phyloP scores from a whole-genome alignment of 1,140 invertebrate species.

The Lysiphlebus fabarum region DNA sequence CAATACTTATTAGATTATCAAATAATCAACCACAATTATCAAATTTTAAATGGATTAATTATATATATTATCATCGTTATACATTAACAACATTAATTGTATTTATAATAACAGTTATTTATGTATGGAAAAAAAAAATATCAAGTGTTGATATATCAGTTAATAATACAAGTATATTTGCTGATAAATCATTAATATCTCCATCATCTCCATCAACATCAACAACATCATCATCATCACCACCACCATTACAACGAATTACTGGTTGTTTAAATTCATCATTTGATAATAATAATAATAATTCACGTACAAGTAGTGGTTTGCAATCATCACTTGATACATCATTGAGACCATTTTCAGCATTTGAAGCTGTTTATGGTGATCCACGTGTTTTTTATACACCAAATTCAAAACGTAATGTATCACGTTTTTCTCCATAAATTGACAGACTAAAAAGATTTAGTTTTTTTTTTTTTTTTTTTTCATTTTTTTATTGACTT shows the following conservation, averaged over 20 bases:
- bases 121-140: conserved; percentile 48
- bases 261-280: conserved; percentile 16
- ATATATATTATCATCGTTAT: conserved; percentile 46
- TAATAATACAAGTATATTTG: conserved; percentile 46
- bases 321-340: conserved; percentile 17
- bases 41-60: conserved; percentile 47
- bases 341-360: conserved; percentile 45
- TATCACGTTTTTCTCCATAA: conserved; percentile 31
- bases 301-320: conserved; percentile 32
- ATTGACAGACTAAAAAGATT: conserved; percentile 10
- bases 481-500: conserved; percentile 24
- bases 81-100: conserved; percentile 41
- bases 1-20: conserved; percentile 45
- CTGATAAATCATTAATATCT: conserved; percentile 35
- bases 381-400: conserved; percentile 47
- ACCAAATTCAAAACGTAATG: conserved; percentile 42
- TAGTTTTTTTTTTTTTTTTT: not conserved
- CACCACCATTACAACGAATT: conserved; percentile 37
- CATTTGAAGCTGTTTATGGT: conserved; percentile 47
- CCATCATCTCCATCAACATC: too few relatives aligned
- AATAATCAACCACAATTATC: conserved; percentile 43
- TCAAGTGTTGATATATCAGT: conserved; percentile 42
- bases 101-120: conserved; percentile 43
- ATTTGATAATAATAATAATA: too few relatives aligned
- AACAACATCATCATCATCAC: conserved; percentile 17